These are phyloP conservation scores for Babyrousa celebensis DNA, from an alignment of 2,797 vertebrate species.

Conservation along the genomic window DNA sequence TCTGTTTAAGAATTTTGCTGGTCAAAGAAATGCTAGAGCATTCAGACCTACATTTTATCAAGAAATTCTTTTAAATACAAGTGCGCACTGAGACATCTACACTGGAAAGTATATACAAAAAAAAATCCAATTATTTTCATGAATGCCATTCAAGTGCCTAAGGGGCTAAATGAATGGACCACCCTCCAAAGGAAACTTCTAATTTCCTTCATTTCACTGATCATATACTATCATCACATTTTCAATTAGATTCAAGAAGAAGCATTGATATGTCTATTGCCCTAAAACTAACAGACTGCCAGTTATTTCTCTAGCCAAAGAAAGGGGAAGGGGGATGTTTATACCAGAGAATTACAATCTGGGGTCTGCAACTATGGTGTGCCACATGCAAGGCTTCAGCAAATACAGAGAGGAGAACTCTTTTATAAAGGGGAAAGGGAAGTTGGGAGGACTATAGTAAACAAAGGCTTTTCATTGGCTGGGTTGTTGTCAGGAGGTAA, in stretches of 20 bases:
- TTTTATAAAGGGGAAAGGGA: background rate
- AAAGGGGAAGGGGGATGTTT: background rate
- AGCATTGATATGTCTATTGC: background rate
- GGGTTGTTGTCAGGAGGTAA: no score
- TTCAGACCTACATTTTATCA: constrained; percentile 37
- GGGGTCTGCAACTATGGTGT: background rate
- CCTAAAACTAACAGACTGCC: background rate
- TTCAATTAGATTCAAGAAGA: constrained; percentile 44
- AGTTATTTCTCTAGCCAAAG: background rate
- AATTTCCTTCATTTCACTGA: constrained; percentile 54
- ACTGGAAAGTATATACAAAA: background rate
- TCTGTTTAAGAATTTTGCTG: constrained; percentile 29
- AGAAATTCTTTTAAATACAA: constrained; percentile 50
- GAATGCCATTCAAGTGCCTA: constrained; percentile 27
- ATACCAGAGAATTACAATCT: background rate
- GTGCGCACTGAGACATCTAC: background rate
- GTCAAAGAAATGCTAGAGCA: background rate
- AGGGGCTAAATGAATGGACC: constrained; percentile 26
- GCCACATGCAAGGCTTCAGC: background rate
- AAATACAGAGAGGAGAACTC: background rate
- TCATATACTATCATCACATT: constrained; percentile 39
- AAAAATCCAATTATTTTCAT: background rate
- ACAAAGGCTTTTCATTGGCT: no score
- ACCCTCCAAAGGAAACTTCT: constrained; percentile 27
- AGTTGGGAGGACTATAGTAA: no score